These are phyloP conservation scores for Copidosoma floridanum DNA, from an alignment of 1,140 invertebrate genomes.

Conservation along the genomic window DNA sequence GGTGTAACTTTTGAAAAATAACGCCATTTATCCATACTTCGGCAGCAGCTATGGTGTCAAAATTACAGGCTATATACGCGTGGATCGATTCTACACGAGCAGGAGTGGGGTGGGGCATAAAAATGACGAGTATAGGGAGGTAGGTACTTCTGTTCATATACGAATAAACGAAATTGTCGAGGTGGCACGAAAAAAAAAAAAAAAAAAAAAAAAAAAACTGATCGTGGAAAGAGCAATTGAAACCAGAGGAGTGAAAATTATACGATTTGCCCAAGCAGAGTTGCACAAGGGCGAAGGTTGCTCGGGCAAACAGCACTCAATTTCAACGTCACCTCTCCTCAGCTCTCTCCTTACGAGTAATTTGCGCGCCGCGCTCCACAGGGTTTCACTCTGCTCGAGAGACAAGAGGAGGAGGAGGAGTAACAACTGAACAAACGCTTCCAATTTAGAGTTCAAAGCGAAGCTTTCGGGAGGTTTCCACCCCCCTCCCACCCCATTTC, in stretches of 20 bases:
- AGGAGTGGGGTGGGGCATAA: too few species aligned
- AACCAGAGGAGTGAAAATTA: not conserved
- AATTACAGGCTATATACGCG: too few species aligned
- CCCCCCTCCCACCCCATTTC: not conserved
- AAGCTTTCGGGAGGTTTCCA: not conserved
- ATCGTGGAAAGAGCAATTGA: not conserved
- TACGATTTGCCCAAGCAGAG: not conserved
- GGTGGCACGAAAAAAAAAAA: too few species aligned
- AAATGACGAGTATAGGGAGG: too few species aligned
- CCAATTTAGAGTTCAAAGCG: not conserved
- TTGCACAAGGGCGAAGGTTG: not conserved
- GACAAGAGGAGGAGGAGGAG: not conserved
- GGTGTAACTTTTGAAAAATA: too few species aligned
- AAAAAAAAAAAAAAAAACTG: not conserved
- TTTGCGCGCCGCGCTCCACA: too few species aligned
- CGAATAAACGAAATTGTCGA: too few species aligned
- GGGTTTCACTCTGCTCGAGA: not conserved
- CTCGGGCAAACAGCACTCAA: not conserved
- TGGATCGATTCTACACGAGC: too few species aligned
- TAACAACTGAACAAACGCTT: not conserved
- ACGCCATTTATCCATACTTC: too few species aligned
- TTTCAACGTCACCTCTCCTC: not conserved
- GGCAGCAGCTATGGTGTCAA: too few species aligned
- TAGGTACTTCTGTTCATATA: too few species aligned
- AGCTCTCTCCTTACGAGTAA: not conserved